Evolutionary conservation across 2,888 invertebrate genomes (phyloP).

Genomic region (Yponomeuta plumbellus): DNA sequence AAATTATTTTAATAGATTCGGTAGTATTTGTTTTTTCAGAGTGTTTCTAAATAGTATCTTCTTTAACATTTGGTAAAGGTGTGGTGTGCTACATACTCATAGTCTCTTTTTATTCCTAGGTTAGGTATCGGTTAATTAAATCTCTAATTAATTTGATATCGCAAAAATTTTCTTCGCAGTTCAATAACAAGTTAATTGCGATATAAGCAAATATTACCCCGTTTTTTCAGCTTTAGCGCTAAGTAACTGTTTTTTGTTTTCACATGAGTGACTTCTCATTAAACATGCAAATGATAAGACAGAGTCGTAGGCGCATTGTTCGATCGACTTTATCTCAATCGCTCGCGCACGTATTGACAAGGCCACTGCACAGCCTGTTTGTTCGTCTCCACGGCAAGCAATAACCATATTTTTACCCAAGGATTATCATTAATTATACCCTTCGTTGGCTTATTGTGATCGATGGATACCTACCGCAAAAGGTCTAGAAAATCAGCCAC

Average conservation of each 20-base stretch:
- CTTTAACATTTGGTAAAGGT: too few relatives aligned
- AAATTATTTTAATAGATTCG: too few relatives aligned
- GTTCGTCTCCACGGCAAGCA: neutral
- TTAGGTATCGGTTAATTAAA: too few relatives aligned
- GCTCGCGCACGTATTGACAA: constrained; percentile 39
- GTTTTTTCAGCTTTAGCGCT: neutral
- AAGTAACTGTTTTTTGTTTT: neutral
- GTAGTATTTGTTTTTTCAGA: too few relatives aligned
- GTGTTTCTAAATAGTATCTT: too few relatives aligned
- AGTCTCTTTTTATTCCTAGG: too few relatives aligned
- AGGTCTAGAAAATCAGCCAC: too few relatives aligned
- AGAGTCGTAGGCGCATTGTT: constrained; percentile 29
- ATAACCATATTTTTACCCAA: constrained; percentile 5
- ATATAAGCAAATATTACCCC: neutral
- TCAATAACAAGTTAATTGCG: neutral
- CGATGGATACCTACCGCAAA: neutral
- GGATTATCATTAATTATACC: neutral
- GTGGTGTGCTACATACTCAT: too few relatives aligned
- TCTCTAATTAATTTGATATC: too few relatives aligned
- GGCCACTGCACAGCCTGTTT: constrained; percentile 35
- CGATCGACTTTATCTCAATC: constrained; percentile 42
- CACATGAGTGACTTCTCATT: neutral
- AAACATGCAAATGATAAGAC: constrained; percentile 32
- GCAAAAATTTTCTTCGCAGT: neutral
- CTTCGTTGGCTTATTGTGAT: neutral